A percentile compares a stretch with the other conserved stretches of the same genome.
phyloP scores from a whole-genome alignment of 2,797 vertebrate genomes.

The Halcyon leucocephala region DNA sequence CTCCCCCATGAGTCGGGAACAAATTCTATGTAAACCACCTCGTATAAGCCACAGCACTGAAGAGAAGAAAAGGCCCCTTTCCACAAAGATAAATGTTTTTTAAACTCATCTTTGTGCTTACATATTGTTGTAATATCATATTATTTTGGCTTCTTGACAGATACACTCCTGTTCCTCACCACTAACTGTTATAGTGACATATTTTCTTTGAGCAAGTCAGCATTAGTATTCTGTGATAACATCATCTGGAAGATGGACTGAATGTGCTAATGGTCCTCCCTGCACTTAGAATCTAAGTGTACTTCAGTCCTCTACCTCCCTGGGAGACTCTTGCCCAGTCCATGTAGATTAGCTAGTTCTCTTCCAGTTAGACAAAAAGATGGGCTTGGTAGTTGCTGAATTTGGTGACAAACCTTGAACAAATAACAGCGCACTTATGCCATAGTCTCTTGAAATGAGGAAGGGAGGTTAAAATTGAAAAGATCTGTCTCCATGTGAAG shows the following conservation, averaged over 20 bases:
- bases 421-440: neutral
- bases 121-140: neutral
- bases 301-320: neutral
- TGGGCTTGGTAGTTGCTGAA: neutral
- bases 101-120: neutral
- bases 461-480: neutral
- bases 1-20: neutral
- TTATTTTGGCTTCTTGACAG: neutral
- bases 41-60: neutral
- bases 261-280: neutral
- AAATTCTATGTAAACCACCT: neutral
- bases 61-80: neutral
- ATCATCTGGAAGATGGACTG: neutral
- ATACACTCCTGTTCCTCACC: rapidly evolving
- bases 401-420: neutral
- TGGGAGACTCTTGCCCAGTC: neutral
- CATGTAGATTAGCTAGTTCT: neutral
- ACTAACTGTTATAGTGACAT: neutral
- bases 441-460: neutral
- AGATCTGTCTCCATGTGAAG: neutral
- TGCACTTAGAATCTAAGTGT: neutral
- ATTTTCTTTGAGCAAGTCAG: neutral
- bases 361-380: neutral
- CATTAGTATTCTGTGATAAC: neutral
- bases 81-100: neutral